phyloP scores from a whole-genome alignment of 2,888 invertebrate species.

The Limnephilus auricula region DNA sequence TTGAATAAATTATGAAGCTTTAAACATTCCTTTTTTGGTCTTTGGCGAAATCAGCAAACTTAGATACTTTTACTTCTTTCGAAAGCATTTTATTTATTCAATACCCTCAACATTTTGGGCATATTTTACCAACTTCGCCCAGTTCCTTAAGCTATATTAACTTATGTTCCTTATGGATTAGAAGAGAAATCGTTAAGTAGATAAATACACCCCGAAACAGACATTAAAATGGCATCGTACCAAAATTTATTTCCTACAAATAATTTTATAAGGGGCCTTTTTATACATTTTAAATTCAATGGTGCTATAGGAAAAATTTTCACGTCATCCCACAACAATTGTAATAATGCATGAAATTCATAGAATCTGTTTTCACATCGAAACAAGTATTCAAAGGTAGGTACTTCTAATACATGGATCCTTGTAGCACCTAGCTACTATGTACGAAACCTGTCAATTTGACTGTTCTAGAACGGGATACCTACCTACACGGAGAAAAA shows the following conservation, averaged over 20 bases:
- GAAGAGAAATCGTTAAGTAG: neutral
- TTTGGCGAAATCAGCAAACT: neutral
- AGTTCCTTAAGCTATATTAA: neutral
- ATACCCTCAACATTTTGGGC: neutral
- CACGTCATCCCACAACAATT: neutral
- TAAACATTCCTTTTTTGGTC: neutral
- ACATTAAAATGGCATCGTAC: neutral
- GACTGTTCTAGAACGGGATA: no score
- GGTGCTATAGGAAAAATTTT: neutral
- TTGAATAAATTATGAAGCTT: neutral
- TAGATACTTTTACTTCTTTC: neutral
- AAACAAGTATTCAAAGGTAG: neutral
- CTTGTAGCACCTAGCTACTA: no score
- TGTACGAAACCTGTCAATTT: no score
- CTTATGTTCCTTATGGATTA: neutral
- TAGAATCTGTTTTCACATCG: no score
- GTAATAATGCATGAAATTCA: no score
- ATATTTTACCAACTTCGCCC: neutral
- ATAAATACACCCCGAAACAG: neutral
- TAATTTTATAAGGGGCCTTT: neutral
- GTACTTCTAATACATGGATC: no score
- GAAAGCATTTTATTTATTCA: neutral
- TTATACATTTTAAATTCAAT: neutral
- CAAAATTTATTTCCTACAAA: neutral
- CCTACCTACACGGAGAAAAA: no score